phyloP scores from a whole-genome alignment of 1,140 invertebrate genomes.

The Tetraneura akinire region DNA sequence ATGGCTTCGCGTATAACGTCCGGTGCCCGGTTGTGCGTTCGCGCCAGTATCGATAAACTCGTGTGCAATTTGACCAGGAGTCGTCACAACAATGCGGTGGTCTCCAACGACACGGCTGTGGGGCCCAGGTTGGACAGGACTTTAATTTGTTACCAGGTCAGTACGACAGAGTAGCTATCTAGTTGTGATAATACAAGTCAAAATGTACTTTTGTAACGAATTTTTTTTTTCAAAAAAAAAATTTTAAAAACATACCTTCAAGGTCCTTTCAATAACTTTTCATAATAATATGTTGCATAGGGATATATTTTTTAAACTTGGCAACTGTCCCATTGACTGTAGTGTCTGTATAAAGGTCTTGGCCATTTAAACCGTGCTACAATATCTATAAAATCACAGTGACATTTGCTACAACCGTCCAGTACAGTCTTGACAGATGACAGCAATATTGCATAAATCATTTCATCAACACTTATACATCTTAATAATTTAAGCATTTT shows the following conservation, averaged over 20 bases:
- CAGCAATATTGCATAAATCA: too few species aligned
- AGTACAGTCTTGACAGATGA: too few species aligned
- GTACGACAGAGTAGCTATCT: too few species aligned
- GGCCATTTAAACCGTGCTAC: too few species aligned
- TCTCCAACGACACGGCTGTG: background rate
- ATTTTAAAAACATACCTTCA: background rate
- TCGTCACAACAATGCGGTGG: background rate
- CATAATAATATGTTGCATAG: background rate
- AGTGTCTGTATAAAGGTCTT: too few species aligned
- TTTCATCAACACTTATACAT: too few species aligned
- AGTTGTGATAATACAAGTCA: background rate
- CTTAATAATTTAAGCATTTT: too few species aligned
- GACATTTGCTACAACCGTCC: too few species aligned
- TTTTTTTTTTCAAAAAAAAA: too few species aligned
- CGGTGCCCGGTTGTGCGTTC: constrained; percentile 50
- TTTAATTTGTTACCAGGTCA: constrained; percentile 38
- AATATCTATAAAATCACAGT: too few species aligned
- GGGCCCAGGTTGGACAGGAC: constrained; percentile 3
- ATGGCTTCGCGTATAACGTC: constrained; percentile 51
- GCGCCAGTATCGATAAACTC: constrained; percentile 42
- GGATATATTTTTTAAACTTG: background rate
- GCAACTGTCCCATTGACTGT: background rate
- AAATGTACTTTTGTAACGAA: too few species aligned
- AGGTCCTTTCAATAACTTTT: constrained; percentile 49
- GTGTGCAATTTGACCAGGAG: constrained; percentile 41